These are phyloP conservation scores for Dipodomys ordii DNA, from an alignment of 2,113 vertebrate genomes.

Conservation along the genomic window DNA sequence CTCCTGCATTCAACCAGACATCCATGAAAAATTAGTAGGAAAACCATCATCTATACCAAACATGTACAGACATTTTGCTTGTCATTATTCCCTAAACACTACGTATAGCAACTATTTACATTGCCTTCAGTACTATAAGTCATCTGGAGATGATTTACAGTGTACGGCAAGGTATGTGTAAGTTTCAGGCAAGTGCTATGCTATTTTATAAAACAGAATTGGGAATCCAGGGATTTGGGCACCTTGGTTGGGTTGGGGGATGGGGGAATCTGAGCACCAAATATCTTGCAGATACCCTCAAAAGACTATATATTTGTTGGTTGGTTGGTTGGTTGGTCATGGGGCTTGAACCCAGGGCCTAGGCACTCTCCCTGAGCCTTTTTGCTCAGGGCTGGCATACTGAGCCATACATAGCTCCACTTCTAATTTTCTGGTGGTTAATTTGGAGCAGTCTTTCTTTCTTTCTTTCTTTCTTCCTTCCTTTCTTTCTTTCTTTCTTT, in stretches of 20 bases:
- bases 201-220: not conserved
- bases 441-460: too few species aligned
- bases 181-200: not conserved
- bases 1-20: not conserved
- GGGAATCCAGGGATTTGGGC: not conserved
- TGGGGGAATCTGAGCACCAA: not conserved
- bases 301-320: not conserved
- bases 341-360: too few species aligned
- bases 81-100: constrained; percentile 7
- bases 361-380: too few species aligned
- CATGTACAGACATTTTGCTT: not conserved
- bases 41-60: constrained; percentile 5
- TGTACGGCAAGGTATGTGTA: not conserved
- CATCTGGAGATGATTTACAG: not conserved
- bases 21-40: not conserved
- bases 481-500: too few species aligned
- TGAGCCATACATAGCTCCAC: too few species aligned
- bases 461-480: too few species aligned
- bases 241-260: not conserved
- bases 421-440: too few species aligned
- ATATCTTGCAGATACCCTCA: not conserved
- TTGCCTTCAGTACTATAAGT: not conserved
- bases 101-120: not conserved
- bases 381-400: too few species aligned
- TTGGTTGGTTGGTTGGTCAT: too few species aligned